These are phyloP conservation scores for Lasiurus borealis DNA, from an alignment of 2,113 vertebrate species.

Conservation along the genomic window DNA sequence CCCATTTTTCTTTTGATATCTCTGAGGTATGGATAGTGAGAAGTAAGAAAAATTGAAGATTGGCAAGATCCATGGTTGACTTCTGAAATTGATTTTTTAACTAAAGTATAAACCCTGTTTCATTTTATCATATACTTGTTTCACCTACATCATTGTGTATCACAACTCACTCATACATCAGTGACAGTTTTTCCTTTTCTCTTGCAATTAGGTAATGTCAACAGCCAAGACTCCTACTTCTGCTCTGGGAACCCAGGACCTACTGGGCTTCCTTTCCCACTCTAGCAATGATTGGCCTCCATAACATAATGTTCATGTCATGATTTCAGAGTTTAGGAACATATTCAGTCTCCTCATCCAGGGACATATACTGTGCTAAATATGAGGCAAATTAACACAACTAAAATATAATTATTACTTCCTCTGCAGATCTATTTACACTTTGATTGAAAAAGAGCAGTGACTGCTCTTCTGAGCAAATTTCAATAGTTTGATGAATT, in stretches of 20 bases:
- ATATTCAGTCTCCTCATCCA: not conserved
- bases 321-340: constrained; percentile 17
- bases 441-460: constrained; percentile 17
- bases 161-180: not conserved
- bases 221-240: not conserved
- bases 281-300: not conserved
- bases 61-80: not conserved
- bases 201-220: not conserved
- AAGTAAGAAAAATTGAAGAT: constrained; percentile 16
- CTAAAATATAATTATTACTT: not conserved
- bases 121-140: not conserved
- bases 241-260: not conserved
- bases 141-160: not conserved
- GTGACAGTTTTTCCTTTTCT: not conserved
- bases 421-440: not conserved
- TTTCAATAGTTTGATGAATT: not conserved
- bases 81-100: constrained; percentile 44
- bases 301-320: not conserved
- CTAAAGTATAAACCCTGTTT: not conserved
- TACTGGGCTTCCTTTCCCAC: not conserved
- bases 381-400: not conserved
- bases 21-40: not conserved
- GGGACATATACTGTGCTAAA: not conserved
- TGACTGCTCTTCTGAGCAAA: not conserved
- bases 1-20: not conserved